These are phyloP conservation scores for Sylvia atricapilla DNA, from an alignment of 2,113 vertebrate species.

Conservation along the genomic window DNA sequence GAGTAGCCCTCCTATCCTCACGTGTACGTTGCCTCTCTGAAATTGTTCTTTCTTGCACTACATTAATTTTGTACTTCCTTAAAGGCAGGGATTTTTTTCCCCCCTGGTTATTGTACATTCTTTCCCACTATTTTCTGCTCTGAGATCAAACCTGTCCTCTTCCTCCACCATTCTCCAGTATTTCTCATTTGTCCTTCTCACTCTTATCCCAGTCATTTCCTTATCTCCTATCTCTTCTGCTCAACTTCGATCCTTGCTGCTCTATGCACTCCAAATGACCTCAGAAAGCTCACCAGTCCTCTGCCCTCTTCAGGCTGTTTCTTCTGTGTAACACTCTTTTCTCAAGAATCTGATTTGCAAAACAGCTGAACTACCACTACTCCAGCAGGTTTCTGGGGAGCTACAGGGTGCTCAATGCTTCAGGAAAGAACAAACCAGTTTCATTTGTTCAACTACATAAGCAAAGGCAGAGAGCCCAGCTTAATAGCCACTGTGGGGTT, in stretches of 20 bases:
- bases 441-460: not conserved
- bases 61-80: not conserved
- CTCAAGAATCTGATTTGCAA: not conserved
- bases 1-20: not conserved
- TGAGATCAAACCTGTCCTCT: not conserved
- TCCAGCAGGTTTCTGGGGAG: not conserved
- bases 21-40: not conserved
- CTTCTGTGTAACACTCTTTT: not conserved
- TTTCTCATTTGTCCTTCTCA: not conserved
- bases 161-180: not conserved
- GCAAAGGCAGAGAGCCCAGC: not conserved
- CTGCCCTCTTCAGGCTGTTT: not conserved
- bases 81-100: not conserved
- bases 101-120: not conserved
- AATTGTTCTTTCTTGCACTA: not conserved
- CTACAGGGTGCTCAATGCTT: not conserved
- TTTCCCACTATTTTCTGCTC: not conserved
- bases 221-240: not conserved
- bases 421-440: not conserved
- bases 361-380: not conserved
- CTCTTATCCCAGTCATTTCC: not conserved
- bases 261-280: not conserved
- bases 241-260: not conserved
- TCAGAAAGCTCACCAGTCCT: not conserved
- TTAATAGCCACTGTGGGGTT: not conserved